Conservation (phyloP, 2,888 invertebrate genomes). For the Flexamia atlantica region DNA sequence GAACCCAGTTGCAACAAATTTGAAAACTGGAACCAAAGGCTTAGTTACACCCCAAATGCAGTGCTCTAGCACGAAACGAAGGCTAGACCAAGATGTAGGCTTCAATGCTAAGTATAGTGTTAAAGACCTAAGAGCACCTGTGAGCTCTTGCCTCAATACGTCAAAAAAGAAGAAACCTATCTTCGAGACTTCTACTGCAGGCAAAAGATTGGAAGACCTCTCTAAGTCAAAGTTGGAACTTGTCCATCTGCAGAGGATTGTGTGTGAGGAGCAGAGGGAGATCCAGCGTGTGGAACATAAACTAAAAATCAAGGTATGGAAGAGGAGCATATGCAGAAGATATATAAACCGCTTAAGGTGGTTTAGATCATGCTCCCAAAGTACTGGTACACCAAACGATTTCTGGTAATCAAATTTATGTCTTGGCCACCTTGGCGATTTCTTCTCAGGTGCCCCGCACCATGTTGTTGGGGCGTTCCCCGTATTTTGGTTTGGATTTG, state of each 20-base stretch:
- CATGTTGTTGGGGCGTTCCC: too few relatives aligned
- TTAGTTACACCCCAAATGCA: not conserved
- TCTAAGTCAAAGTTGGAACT: not conserved
- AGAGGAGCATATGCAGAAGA: not conserved
- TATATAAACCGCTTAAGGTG: not conserved
- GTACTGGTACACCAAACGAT: too few relatives aligned
- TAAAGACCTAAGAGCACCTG: not conserved
- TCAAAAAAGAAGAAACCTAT: not conserved
- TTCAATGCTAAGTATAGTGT: not conserved
- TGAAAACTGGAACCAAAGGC: not conserved
- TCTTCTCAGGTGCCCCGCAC: too few relatives aligned
- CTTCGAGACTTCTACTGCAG: not conserved
- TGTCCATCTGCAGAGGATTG: not conserved
- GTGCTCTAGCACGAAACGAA: not conserved
- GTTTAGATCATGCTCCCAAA: too few relatives aligned
- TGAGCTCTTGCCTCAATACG: not conserved
- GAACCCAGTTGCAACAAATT: not conserved
- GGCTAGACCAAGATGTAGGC: not conserved
- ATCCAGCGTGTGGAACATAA: not conserved
- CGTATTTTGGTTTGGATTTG: too few relatives aligned
- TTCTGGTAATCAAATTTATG: too few relatives aligned
- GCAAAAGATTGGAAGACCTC: slow-evolving; percentile 3
- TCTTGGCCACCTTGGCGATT: too few relatives aligned
- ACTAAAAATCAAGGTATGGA: not conserved
- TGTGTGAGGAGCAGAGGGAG: slow-evolving; percentile 9